Conservation (phyloP, 1,140 invertebrate species). For the Diabrotica virgifera region DNA sequence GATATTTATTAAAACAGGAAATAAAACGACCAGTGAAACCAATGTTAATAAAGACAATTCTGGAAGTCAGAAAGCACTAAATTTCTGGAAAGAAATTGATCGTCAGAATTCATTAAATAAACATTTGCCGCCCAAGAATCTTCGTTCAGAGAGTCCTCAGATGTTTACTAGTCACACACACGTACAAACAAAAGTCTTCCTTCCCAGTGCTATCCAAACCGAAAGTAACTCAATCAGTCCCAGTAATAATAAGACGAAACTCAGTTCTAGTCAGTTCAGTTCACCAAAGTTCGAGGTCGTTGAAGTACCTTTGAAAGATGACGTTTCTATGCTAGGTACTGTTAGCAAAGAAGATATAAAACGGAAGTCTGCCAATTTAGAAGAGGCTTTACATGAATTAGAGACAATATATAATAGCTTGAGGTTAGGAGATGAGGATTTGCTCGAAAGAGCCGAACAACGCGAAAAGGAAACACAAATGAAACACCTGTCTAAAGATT, state of each 20-base stretch:
- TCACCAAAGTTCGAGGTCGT: slow-evolving; percentile 24
- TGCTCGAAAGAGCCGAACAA: slow-evolving; percentile 72
- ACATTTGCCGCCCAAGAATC: slow-evolving; percentile 18
- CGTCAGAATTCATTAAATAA: slow-evolving; percentile 47
- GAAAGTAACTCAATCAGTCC: slow-evolving; percentile 8
- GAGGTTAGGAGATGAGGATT: slow-evolving; percentile 75
- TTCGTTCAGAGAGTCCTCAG: slow-evolving; percentile 33
- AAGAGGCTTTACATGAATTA: slow-evolving; percentile 82
- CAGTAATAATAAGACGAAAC: not conserved
- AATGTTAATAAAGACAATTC: slow-evolving; percentile 24
- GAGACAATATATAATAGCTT: slow-evolving; percentile 87
- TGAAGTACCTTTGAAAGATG: not conserved
- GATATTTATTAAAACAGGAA: slow-evolving; percentile 48
- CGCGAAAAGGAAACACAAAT: slow-evolving; percentile 61
- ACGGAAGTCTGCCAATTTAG: slow-evolving; percentile 66
- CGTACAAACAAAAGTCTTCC: slow-evolving; percentile 41
- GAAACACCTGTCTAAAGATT: slow-evolving; percentile 33
- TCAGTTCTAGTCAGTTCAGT: slow-evolving; percentile 40
- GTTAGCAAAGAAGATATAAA: slow-evolving; percentile 39
- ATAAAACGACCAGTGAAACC: slow-evolving; percentile 20
- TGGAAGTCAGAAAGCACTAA: slow-evolving; percentile 48
- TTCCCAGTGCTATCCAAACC: slow-evolving; percentile 34
- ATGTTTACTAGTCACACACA: slow-evolving; percentile 46
- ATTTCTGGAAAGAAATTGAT: slow-evolving; percentile 64
- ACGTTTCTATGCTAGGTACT: not conserved